These are phyloP conservation scores for Todiramphus chloris DNA, from an alignment of 2,113 vertebrate species.

Conservation along the genomic window DNA sequence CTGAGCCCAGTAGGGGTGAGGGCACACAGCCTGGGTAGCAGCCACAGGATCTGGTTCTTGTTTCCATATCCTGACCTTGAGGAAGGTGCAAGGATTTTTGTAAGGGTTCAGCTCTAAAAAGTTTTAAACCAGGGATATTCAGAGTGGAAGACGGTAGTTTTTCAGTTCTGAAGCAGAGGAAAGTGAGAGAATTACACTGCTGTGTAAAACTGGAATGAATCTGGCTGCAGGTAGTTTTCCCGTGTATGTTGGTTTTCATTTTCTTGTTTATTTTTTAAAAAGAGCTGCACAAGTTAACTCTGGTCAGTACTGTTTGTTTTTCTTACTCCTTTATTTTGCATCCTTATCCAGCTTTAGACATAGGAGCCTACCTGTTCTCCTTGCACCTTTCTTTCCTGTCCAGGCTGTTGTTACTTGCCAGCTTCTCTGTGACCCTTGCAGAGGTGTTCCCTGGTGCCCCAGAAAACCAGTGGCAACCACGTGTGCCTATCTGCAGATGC, in stretches of 20 bases:
- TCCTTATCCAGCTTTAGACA: background rate
- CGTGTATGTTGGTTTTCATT: background rate
- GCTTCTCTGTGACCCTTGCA: background rate
- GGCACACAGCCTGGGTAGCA: background rate
- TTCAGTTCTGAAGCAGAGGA: background rate
- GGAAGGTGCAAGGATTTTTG: background rate
- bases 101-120: background rate
- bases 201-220: background rate
- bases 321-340: background rate
- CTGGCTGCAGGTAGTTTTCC: background rate
- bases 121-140: background rate
- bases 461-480: background rate
- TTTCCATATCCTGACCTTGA: background rate
- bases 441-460: background rate
- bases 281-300: background rate
- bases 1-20: background rate
- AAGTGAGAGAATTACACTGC: background rate
- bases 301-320: background rate
- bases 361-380: background rate
- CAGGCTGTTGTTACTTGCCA: background rate
- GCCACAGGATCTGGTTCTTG: background rate
- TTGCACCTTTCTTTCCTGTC: background rate
- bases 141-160: rapidly evolving
- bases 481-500: background rate
- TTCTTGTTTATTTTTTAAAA: background rate